Evolutionary conservation across 2,888 invertebrate genomes (phyloP), one percentile per base, ranked within the genome.

Genomic region (Cosmopolites sordidus): DNA sequence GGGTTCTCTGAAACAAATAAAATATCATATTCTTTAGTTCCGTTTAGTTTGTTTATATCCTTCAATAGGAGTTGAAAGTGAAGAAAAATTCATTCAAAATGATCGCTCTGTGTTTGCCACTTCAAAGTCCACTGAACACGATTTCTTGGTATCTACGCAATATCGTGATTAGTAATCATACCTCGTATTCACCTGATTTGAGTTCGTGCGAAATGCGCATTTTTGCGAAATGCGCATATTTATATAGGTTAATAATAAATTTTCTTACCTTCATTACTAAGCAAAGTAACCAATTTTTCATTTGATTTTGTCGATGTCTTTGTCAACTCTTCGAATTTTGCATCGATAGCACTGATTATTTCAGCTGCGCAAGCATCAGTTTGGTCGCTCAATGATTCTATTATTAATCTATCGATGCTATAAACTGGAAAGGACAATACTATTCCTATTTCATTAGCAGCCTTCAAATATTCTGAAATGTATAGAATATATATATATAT

Each of bases 371-470:
- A 61, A n/a, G 60, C 51, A 41, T 55, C 55, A 16, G 53, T 27
- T 33, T 65, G 65, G 27, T 64, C 57, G 1, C 66, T 51, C 16
- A 79, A 66, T 22, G 77, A 76, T 65, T 79, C 76, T 51, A 75
- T 76, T 63, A 76, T 77, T 66, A 76, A 73, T 22, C 69, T 64
- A 66, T 80, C 83, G 50, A 79, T 73, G 66, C 74, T 79, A 55
- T 77, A 62, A 3, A 76, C 75, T 1, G 79, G 78, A 51, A 81
- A 58, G 2, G 66, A 59, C 2, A 81, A 66, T 3, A 58, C 62
- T 64, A 74, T 77, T 2, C 78, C 79, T 12, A 66, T 60, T 60
- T 61, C 60, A 48, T 69, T 66, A 1, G 73, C 73, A 15, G 66
- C 65, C 58, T 64, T 62, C 22, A 64, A 48, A 57, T 64, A 68